phyloP scores from a whole-genome alignment of 2,888 invertebrate genomes.

The Drepana falcataria region DNA sequence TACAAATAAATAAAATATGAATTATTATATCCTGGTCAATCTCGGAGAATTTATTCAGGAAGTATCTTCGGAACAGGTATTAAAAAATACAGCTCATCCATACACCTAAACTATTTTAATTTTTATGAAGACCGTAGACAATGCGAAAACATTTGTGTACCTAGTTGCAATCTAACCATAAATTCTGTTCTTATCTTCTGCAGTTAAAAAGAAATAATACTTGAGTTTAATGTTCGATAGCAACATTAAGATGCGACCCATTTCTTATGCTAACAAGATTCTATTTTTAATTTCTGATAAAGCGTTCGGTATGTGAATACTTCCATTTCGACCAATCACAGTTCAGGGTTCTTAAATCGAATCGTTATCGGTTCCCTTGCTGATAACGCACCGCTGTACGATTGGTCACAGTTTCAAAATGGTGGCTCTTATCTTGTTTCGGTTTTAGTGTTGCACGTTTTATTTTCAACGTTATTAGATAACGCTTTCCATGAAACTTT shows the following conservation, averaged over 20 bases:
- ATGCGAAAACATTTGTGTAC: no score
- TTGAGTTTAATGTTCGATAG: conserved; percentile 2
- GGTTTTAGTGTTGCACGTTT: conserved; percentile 52
- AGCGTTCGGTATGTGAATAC: conserved; percentile 23
- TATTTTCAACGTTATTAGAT: conserved; percentile 49
- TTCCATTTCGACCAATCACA: conserved; percentile 56
- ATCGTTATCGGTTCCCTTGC: conserved; percentile 58
- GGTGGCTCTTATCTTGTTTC: conserved; percentile 56
- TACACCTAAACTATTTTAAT: no score
- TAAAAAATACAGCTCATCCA: no score
- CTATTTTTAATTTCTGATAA: conserved; percentile 56
- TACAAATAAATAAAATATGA: no score
- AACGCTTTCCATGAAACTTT: conserved; percentile 23
- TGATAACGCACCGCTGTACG: conserved; percentile 54
- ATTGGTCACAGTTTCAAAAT: conserved; percentile 69
- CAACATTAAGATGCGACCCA: conserved; percentile 42
- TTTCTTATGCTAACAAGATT: conserved; percentile 53
- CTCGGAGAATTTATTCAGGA: no score
- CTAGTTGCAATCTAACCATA: no score
- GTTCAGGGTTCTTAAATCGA: conserved; percentile 60
- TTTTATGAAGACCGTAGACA: no score
- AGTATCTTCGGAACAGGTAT: no score
- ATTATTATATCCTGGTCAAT: no score
- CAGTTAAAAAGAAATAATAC: conserved; percentile 1
- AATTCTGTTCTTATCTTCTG: neutral